Conservation (phyloP, 2,113 vertebrate genomes). For the Campylorhamphus procurvoides region DNA sequence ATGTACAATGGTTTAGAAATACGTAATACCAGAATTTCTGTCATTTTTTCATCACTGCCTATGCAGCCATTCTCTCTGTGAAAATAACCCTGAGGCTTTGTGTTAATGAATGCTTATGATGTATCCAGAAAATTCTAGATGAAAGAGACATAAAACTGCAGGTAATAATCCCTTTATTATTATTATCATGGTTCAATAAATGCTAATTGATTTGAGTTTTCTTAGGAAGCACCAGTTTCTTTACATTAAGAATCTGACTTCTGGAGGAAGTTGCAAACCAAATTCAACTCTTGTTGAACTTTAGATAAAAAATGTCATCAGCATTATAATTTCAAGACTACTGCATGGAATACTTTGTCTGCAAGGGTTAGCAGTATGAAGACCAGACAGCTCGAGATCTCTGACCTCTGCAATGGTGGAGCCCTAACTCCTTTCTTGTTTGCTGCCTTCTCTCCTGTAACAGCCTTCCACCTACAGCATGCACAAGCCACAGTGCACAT, state of each 20-base stretch:
- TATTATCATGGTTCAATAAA: not conserved
- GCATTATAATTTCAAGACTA: not conserved
- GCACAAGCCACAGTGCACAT: not conserved
- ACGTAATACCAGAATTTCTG: not conserved
- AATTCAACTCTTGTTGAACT: not conserved
- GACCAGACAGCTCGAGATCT: not conserved
- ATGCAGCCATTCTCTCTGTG: not conserved
- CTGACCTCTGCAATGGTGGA: not conserved
- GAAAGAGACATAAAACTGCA: not conserved
- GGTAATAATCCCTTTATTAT: not conserved
- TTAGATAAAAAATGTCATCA: not conserved
- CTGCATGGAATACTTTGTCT: not conserved
- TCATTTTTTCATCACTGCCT: not conserved
- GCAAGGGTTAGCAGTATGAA: not conserved
- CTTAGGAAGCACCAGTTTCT: not conserved
- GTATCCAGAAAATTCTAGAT: not conserved
- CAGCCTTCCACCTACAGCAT: not conserved
- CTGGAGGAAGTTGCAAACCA: not conserved
- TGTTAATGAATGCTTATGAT: constrained; percentile 6
- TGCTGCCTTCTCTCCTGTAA: not conserved
- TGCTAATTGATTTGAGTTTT: not conserved
- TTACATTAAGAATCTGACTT: not conserved
- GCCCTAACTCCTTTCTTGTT: not conserved
- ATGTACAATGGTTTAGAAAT: not conserved
- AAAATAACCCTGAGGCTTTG: not conserved